phyloP scores from a whole-genome alignment of 2,888 invertebrate genomes.

The Craniophora ligustri region DNA sequence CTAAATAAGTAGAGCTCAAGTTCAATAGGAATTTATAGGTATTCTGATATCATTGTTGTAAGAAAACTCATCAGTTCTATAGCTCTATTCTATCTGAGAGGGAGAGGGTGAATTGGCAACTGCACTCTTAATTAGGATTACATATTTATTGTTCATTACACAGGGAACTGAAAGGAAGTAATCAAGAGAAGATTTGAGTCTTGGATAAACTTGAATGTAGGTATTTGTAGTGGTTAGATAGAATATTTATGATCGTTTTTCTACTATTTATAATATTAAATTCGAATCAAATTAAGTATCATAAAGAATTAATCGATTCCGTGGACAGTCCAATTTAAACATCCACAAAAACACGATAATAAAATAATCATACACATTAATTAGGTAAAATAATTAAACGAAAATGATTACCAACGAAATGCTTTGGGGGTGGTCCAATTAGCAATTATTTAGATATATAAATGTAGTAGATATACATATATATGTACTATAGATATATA shows the following conservation, averaged over 20 bases:
- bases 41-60: slow-evolving; percentile 44
- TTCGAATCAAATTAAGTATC: slow-evolving; percentile 71
- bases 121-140: slow-evolving; percentile 47
- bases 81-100: slow-evolving; percentile 21
- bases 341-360: slow-evolving; percentile 63
- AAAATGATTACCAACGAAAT: slow-evolving; percentile 60
- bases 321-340: slow-evolving; percentile 63
- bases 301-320: slow-evolving; percentile 74
- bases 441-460: slow-evolving; percentile 50
- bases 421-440: slow-evolving; percentile 70
- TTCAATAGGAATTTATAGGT: slow-evolving; percentile 28
- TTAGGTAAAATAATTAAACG: slow-evolving; percentile 61
- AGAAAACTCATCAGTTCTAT: slow-evolving; percentile 37
- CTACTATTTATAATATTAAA: no score
- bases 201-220: no score
- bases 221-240: no score
- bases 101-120: slow-evolving; percentile 45
- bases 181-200: slow-evolving; percentile 34
- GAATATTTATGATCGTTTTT: no score
- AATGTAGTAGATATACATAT: no score
- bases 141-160: slow-evolving; percentile 44
- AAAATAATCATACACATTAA: slow-evolving; percentile 73
- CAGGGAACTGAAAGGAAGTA: slow-evolving; percentile 31
- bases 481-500: no score
- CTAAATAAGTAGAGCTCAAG: slow-evolving; percentile 15